Evolutionary conservation across 2,888 invertebrate genomes (phyloP).

Genomic region (Icerya purchasi): DNA sequence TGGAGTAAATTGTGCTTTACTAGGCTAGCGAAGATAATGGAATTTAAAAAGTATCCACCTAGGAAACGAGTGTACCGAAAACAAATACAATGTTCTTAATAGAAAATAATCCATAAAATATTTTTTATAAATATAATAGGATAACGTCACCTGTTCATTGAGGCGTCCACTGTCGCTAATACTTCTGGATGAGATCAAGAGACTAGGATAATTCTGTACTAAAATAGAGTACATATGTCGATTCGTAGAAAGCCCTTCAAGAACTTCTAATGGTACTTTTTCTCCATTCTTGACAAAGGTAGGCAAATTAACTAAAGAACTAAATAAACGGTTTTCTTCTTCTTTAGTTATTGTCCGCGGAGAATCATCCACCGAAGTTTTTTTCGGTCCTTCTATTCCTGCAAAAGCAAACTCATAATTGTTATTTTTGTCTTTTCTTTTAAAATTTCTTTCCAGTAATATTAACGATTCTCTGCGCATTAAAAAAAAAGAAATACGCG

Average conservation of each 20-base stretch:
- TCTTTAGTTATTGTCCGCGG: constrained; percentile 20
- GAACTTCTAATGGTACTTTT: constrained; percentile 50
- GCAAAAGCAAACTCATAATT: background rate
- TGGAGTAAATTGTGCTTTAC: no score
- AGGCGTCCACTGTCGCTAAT: constrained; percentile 42
- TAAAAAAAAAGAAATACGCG: no score
- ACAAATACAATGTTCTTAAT: no score
- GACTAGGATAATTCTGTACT: constrained; percentile 49
- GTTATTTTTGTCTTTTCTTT: background rate
- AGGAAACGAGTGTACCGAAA: no score
- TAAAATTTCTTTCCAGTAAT: no score
- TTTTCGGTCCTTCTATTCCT: background rate
- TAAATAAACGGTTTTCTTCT: constrained; percentile 35
- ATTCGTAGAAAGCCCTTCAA: constrained; percentile 20
- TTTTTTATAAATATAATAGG: no score
- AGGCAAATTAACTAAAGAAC: constrained; percentile 64
- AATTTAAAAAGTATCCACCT: no score
- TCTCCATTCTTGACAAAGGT: constrained; percentile 61
- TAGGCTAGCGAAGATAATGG: no score
- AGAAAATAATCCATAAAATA: no score
- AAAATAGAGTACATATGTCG: constrained; percentile 34
- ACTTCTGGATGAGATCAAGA: constrained; percentile 47
- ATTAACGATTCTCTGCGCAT: no score
- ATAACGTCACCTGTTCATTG: constrained; percentile 28
- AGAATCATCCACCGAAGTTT: constrained; percentile 24